A percentile compares a stretch with the other conserved stretches of the same genome.
Conservation (phyloP, 1,140 invertebrate genomes). For the Neodiprion lecontei region DNA sequence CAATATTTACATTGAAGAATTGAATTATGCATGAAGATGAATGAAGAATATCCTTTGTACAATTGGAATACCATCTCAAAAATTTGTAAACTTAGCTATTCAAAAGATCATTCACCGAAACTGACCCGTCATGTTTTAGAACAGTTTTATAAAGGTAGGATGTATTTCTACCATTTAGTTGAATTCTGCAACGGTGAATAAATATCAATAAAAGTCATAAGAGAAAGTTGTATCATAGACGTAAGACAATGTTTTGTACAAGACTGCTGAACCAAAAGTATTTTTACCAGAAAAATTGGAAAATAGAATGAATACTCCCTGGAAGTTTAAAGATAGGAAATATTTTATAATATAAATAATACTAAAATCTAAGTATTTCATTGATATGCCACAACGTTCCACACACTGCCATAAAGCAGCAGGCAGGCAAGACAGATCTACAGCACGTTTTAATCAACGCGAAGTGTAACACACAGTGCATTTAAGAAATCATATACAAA, state of each 20-base stretch:
- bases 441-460: not conserved
- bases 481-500: not conserved
- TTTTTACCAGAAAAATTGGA: not conserved
- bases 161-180: not conserved
- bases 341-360: slow-evolving; percentile 2
- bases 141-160: not conserved
- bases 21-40: not conserved
- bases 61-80: too few species aligned
- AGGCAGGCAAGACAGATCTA: not conserved
- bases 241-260: slow-evolving; percentile 4
- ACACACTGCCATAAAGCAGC: not conserved
- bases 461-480: not conserved
- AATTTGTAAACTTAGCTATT: too few species aligned
- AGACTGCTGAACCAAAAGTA: slow-evolving; percentile 3
- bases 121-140: not conserved
- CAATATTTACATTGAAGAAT: not conserved
- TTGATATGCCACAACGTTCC: not conserved
- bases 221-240: slow-evolving; percentile 3
- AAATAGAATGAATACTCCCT: not conserved
- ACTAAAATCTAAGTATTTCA: not conserved
- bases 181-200: not conserved
- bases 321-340: slow-evolving; percentile 3
- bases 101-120: too few species aligned
- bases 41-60: not conserved
- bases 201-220: not conserved